phyloP scores from a whole-genome alignment of 2,888 invertebrate genomes.

The Lycocerus yunnanus region DNA sequence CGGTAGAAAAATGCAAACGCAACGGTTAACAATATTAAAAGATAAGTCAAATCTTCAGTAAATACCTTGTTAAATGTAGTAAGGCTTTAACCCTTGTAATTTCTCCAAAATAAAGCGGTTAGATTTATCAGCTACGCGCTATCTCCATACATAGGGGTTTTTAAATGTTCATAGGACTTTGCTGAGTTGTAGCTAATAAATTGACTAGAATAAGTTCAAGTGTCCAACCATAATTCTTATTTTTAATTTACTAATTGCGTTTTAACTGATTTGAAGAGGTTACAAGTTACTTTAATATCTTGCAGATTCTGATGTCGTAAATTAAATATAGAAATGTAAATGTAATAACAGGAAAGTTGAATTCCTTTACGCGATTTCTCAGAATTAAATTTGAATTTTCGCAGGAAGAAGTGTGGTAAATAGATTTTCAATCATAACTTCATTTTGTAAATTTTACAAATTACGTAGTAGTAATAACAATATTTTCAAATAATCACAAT shows the following conservation, averaged over 20 bases:
- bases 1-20: neutral
- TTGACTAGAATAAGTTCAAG: neutral
- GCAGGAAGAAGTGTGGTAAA: neutral
- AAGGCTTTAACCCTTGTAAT: neutral
- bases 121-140: neutral
- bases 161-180: neutral
- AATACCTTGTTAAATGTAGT: neutral
- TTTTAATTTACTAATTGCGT: neutral
- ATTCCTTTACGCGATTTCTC: neutral
- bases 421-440: neutral
- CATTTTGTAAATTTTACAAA: neutral
- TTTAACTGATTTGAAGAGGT: neutral
- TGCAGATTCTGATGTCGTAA: neutral
- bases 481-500: neutral
- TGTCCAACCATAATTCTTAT: neutral
- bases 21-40: neutral
- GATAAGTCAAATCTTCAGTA: neutral
- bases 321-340: neutral
- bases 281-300: neutral
- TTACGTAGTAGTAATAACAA: neutral
- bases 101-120: constrained; percentile 1
- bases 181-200: neutral
- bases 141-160: constrained; percentile 1
- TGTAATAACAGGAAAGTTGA: neutral
- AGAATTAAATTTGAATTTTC: neutral